Base-by-base conservation (phyloP, 2,797 vertebrate species). In the Pteropus rufus region DNA sequence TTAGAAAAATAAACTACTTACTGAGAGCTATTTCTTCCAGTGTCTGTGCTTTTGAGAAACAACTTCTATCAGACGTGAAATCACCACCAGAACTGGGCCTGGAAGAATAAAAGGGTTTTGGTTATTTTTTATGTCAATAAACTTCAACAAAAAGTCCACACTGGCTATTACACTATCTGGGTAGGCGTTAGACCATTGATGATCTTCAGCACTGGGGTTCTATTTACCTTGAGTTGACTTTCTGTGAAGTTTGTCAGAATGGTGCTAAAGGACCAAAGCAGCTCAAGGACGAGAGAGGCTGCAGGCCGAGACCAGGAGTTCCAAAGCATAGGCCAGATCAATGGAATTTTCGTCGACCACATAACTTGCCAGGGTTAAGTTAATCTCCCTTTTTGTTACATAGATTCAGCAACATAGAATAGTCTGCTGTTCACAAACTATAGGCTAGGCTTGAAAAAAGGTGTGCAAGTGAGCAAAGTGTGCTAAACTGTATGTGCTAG, bases 1-100 rank as follows among this genome's bases (percentile, higher is more conserved):
- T 90, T 87, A 95, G 75, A 62, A 96, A 91, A 73, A 76, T n/a
- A 88, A 96, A 14, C 70, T 91, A 58, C 93, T 76, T 90, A 58
- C 70, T 56, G 65, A 88, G 91, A 95, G 60, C 65, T 62, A 4
- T 62, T 95, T 69, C 76, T 88, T 90, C 60, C n/a, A 44, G 16
- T 89, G 29, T 36, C 8, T 58, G 26, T 89, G 58, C 52, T 89
- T 91, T 89, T 82, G 56, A 90, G 52, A 18, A 49, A 72, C 46
- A 92, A 21, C 46, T 83, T 86, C 85, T 82, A 24, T 67, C 44
- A 54, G 75, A 92, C 56, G 67, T 77, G 19, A 91, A 93, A 89
- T 67, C 86, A 76, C 54, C n/a, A 67, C 44, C 93, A 92, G 67
- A 92, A 75, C 54, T 77, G 72, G 64, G 21, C 62, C 87, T 94